Conservation (phyloP, 2,888 invertebrate species). For the Adineta ricciae region DNA sequence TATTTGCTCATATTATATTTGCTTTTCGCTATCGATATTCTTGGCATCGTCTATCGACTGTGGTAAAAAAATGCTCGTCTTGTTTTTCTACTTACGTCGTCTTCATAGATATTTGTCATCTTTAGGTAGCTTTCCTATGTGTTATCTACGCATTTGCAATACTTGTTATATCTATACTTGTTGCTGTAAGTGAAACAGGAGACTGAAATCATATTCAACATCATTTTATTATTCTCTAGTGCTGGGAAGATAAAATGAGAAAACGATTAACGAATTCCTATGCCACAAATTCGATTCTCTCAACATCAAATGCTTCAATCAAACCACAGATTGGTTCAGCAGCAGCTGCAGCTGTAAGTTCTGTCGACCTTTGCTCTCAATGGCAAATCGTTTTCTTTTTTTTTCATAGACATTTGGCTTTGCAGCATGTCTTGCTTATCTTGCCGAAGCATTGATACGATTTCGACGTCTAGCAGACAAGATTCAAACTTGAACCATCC, state of each 20-base stretch:
- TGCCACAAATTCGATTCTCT: not conserved
- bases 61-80: not conserved
- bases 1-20: not conserved
- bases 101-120: not conserved
- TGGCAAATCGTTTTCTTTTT: not conserved
- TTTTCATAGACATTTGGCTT: not conserved
- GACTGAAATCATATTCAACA: not conserved
- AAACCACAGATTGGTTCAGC: not conserved
- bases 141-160: not conserved
- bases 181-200: not conserved
- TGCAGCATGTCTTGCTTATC: not conserved
- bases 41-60: not conserved
- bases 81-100: not conserved
- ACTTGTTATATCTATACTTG: not conserved
- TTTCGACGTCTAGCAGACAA: constrained; percentile 8
- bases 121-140: constrained; percentile 8
- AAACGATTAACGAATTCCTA: not conserved
- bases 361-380: not conserved
- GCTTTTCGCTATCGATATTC: not conserved
- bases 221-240: not conserved
- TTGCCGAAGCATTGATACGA: not conserved
- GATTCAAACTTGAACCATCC: not conserved
- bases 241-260: constrained; percentile 19
- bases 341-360: not conserved
- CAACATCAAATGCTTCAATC: not conserved